phyloP scores from a whole-genome alignment of 2,797 vertebrate species.

The Propithecus perrieri region DNA sequence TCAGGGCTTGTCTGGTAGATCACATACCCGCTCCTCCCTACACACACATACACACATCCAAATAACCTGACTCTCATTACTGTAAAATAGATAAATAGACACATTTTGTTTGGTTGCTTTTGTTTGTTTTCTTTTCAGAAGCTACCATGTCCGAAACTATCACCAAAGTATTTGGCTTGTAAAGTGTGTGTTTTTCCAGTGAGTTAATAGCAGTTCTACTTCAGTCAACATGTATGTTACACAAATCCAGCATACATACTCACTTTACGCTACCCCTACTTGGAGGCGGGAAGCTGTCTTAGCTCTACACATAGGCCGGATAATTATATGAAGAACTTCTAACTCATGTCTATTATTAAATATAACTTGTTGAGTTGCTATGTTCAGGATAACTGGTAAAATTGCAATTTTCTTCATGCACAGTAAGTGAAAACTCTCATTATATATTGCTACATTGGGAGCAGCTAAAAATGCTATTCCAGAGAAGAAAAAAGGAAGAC shows the following conservation, averaged over 20 bases:
- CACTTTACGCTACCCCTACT: neutral
- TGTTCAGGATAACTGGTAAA: slow-evolving; percentile 61
- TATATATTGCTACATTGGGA: slow-evolving; percentile 44
- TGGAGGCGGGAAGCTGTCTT: neutral
- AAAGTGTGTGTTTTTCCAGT: neutral
- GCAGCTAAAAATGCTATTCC: slow-evolving; percentile 28
- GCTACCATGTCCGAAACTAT: neutral
- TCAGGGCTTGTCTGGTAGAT: neutral
- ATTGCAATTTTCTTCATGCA: slow-evolving; percentile 37
- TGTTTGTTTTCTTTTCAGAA: slow-evolving; percentile 27
- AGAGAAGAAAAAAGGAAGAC: slow-evolving; percentile 26
- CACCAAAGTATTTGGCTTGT: neutral
- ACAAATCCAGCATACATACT: neutral
- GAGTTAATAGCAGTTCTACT: slow-evolving; percentile 47
- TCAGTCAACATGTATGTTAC: slow-evolving; percentile 2
- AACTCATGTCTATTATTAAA: neutral
- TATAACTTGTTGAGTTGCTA: slow-evolving; percentile 5
- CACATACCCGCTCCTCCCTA: neutral
- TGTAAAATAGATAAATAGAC: neutral
- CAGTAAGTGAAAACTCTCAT: slow-evolving; percentile 50
- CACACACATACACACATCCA: neutral
- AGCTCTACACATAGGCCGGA: too few species aligned
- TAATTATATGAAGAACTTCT: too few species aligned
- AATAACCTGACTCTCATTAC: neutral
- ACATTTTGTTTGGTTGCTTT: neutral